These are phyloP conservation scores for Pimephales promelas DNA, from an alignment of 2,113 vertebrate species.

Conservation along the genomic window DNA sequence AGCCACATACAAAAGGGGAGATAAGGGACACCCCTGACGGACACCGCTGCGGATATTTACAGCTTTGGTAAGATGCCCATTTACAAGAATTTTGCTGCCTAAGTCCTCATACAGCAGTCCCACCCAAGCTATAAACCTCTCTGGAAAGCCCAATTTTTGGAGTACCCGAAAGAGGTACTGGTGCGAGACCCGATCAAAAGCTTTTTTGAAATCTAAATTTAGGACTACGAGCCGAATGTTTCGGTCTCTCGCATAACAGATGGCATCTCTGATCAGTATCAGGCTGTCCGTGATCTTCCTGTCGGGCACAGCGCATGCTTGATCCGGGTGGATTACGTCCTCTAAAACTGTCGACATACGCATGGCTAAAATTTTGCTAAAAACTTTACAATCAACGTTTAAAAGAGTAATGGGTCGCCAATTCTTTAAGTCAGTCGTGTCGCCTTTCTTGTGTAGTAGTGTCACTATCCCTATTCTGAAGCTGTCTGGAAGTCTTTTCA, in stretches of 20 bases:
- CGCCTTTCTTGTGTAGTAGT: accelerated
- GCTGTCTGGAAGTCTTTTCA: too few relatives aligned
- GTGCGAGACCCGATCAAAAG: conserved; percentile 43
- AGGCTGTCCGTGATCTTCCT: conserved; percentile 48
- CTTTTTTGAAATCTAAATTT: conserved; percentile 56
- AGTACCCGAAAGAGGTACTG: conserved; percentile 47
- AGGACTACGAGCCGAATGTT: conserved; percentile 25
- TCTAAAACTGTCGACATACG: conserved; percentile 34
- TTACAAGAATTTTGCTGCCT: too few relatives aligned
- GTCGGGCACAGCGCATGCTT: conserved; percentile 45
- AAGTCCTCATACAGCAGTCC: too few relatives aligned
- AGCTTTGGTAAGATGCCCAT: too few relatives aligned
- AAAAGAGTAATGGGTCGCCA: too few relatives aligned
- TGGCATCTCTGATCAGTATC: conserved; percentile 43
- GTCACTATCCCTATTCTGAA: too few relatives aligned
- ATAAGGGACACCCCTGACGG: neutral
- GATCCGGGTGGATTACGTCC: conserved; percentile 34
- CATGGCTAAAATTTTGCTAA: conserved; percentile 25
- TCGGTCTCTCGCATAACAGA: conserved; percentile 56
- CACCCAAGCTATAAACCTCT: conserved; percentile 6
- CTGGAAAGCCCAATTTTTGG: conserved; percentile 43
- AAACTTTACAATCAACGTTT: conserved; percentile 31
- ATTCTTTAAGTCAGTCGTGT: too few relatives aligned
- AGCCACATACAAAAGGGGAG: too few relatives aligned
- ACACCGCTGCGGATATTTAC: neutral